Evolutionary conservation across 2,888 invertebrate genomes (phyloP).

Genomic region (Drosophila imparisetae): DNA sequence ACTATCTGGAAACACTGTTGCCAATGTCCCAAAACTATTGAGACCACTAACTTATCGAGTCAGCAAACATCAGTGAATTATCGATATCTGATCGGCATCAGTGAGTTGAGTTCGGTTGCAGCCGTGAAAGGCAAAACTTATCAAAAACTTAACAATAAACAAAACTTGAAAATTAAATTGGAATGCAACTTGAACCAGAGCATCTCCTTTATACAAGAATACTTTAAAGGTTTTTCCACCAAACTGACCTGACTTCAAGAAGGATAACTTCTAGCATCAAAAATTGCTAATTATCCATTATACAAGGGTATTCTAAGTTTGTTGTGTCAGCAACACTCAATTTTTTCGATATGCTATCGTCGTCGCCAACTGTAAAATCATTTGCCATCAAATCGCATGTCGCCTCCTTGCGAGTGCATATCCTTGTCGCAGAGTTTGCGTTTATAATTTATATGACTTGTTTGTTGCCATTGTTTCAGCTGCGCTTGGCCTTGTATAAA

Average conservation of each 20-base stretch:
- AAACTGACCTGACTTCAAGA: not conserved
- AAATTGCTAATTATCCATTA: not conserved
- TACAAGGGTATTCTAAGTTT: not conserved
- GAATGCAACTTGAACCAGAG: not conserved
- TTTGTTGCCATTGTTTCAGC: conserved; percentile 64
- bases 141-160: not conserved
- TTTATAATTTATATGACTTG: conserved; percentile 76
- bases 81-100: not conserved
- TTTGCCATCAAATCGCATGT: conserved; percentile 76
- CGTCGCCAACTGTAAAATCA: conserved; percentile 62
- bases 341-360: conserved; percentile 39
- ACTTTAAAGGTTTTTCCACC: too few species aligned
- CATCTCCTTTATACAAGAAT: not conserved
- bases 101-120: not conserved
- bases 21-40: not conserved
- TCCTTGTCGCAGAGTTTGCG: conserved; percentile 80
- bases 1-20: not conserved
- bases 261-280: not conserved
- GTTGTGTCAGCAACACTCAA: not conserved
- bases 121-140: not conserved
- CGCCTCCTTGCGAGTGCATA: conserved; percentile 42
- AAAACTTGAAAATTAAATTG: not conserved
- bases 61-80: not conserved
- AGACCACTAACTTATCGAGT: not conserved
- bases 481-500: conserved; percentile 70